Conservation (phyloP, 2,888 invertebrate genomes). For the Ptychoptera albimana region DNA sequence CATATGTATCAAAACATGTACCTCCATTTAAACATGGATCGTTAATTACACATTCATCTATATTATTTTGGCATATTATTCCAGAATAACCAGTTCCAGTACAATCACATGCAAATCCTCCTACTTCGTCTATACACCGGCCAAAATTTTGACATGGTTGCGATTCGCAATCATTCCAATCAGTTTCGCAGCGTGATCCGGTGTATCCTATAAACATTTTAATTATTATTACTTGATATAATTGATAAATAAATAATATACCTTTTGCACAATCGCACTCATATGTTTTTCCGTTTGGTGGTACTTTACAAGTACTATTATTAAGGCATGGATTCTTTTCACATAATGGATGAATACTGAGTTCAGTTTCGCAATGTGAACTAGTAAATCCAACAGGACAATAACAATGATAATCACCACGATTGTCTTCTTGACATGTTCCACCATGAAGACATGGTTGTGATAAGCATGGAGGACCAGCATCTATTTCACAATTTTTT, state of each 20-base stretch:
- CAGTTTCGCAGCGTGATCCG: constrained; percentile 37
- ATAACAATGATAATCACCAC: constrained; percentile 53
- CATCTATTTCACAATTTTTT: constrained; percentile 73
- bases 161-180: constrained; percentile 59
- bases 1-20: constrained; percentile 68
- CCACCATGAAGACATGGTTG: constrained; percentile 59
- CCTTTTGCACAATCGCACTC: constrained; percentile 39
- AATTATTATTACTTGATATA: background rate
- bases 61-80: constrained; percentile 54
- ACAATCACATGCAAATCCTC: constrained; percentile 67
- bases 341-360: constrained; percentile 53
- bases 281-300: constrained; percentile 36
- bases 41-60: constrained; percentile 58
- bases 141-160: constrained; percentile 56
- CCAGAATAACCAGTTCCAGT: constrained; percentile 59
- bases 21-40: constrained; percentile 57
- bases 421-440: constrained; percentile 48
- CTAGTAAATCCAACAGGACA: constrained; percentile 55
- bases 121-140: constrained; percentile 52
- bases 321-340: constrained; percentile 62
- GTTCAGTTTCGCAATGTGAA: constrained; percentile 53
- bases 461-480: constrained; percentile 53
- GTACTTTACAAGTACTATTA: constrained; percentile 58
- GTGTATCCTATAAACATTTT: constrained; percentile 23
- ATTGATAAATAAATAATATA: constrained; percentile 1